Evolutionary conservation across 2,888 invertebrate species (phyloP).

Genomic region (Lepidocyrtoides sp.): DNA sequence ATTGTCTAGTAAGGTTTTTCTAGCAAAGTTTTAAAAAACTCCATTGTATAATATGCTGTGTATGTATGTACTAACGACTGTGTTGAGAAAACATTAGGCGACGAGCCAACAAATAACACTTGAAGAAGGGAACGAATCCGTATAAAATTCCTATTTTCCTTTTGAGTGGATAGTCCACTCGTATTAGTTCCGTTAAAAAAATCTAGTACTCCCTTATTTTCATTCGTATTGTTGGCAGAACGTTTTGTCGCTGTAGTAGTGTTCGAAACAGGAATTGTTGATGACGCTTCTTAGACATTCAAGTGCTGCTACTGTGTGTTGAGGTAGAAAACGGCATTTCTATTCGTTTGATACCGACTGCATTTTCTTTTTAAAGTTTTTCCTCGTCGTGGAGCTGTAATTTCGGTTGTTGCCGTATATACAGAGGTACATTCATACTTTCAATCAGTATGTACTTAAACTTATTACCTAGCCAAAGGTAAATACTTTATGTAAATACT

Average conservation of each 20-base stretch:
- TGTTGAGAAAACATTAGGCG: slow-evolving; percentile 75
- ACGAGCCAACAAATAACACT: slow-evolving; percentile 71
- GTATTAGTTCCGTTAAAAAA: slow-evolving; percentile 22
- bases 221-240: too few species aligned
- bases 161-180: slow-evolving; percentile 11
- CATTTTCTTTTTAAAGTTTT: background rate
- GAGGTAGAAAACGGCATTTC: background rate
- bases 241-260: too few species aligned
- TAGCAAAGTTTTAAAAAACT: background rate
- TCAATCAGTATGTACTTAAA: too few species aligned
- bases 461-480: too few species aligned
- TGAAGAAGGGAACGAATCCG: slow-evolving; percentile 40
- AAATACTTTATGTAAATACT: too few species aligned
- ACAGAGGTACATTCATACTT: too few species aligned
- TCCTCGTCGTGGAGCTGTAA: too few species aligned
- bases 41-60: background rate
- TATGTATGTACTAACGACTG: slow-evolving; percentile 34
- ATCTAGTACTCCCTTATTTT: too few species aligned
- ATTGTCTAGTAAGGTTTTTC: background rate
- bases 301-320: too few species aligned
- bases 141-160: slow-evolving; percentile 75
- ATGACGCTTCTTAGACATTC: too few species aligned
- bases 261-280: too few species aligned
- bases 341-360: background rate
- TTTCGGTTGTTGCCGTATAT: too few species aligned